Percentiles rank a stretch among this genome's conserved stretches.
Conservation (phyloP, 2,113 vertebrate genomes). For the Butorides virescens region DNA sequence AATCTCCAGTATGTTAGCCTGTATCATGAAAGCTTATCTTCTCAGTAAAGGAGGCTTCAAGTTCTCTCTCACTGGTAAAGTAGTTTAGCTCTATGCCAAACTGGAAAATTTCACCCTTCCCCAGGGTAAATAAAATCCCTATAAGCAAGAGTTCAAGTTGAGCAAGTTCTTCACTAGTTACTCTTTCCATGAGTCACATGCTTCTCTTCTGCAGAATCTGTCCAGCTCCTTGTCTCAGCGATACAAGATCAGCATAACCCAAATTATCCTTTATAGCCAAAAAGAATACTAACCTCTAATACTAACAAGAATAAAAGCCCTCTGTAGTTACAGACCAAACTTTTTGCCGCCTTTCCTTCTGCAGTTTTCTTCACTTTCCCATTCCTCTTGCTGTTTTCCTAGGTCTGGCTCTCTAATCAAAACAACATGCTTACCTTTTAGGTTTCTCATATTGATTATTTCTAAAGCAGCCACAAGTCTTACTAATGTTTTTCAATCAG, state of each 20-base stretch:
- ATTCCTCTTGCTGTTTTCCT: background rate
- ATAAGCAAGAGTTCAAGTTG: constrained; percentile 25
- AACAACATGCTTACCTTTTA: constrained; percentile 5
- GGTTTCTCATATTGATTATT: background rate
- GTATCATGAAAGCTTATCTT: constrained; percentile 46
- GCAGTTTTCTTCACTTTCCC: background rate
- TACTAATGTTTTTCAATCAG: background rate
- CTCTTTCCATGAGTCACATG: constrained; percentile 57
- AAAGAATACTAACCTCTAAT: background rate
- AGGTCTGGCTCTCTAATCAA: background rate
- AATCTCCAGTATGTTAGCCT: background rate
- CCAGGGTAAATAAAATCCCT: constrained; percentile 44
- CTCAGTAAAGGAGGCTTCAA: background rate
- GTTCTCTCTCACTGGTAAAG: constrained; percentile 39
- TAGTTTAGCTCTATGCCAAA: constrained; percentile 48
- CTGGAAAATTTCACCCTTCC: constrained; percentile 50
- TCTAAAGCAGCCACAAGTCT: background rate
- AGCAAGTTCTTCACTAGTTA: constrained; percentile 40
- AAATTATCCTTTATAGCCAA: background rate
- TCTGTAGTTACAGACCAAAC: background rate
- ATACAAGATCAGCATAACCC: background rate
- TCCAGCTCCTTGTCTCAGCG: constrained; percentile 4
- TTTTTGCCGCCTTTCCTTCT: background rate
- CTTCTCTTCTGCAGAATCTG: background rate
- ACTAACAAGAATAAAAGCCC: constrained; percentile 4